Evolutionary conservation across 2,113 vertebrate genomes (phyloP), one percentile per base, ranked within the genome.

Genomic region (Sardina pilchardus): DNA sequence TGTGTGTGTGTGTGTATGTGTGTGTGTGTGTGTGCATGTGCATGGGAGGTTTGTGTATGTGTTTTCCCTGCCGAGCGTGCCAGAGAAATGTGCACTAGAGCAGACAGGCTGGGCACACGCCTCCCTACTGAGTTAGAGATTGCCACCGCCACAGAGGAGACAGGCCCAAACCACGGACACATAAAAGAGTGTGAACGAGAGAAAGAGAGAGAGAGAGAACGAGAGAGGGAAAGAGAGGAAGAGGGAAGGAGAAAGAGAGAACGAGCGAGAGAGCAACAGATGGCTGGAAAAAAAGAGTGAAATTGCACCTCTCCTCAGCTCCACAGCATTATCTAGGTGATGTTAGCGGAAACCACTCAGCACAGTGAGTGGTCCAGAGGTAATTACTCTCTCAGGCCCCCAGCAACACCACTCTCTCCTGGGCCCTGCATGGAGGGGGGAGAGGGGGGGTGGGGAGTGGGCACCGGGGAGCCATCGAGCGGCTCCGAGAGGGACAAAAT

Each of bases 401-500:
- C 63, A 71, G 63, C 63, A 10, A 30, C 12, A 16, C 63, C 30
- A 30, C 63, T 30, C 26, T 26, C 63, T 71, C 63, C 63, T 71
- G 63, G 30, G 63, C n/a, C 63, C n/a, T 34, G 30, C 10, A 8
- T 30, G 26, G 26, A 16, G 30, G 59, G n/a, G n/a, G 24, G 59
- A 21, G 59, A 5, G 5, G 24, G 26, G n/a, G n/a, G n/a, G 63
- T 2, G n/a, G n/a, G 63, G 6, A 19, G 17, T 63, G 56, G 78
- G 78, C 63, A 39, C 4, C 63, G 36, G 59, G 6, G 30, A 81
- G 47, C 78, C 42, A 59, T 78, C 81, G 83, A 83, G 67, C 80
- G 47, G 67, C n/a, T 48, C 59, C 3, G 53, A 36, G 82, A 71
- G 34, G 53, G 81, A 59, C 81, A 85, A 53, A 81, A 86, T 48